Conservation (phyloP, 2,113 vertebrate species). For the Laticauda laticaudata region DNA sequence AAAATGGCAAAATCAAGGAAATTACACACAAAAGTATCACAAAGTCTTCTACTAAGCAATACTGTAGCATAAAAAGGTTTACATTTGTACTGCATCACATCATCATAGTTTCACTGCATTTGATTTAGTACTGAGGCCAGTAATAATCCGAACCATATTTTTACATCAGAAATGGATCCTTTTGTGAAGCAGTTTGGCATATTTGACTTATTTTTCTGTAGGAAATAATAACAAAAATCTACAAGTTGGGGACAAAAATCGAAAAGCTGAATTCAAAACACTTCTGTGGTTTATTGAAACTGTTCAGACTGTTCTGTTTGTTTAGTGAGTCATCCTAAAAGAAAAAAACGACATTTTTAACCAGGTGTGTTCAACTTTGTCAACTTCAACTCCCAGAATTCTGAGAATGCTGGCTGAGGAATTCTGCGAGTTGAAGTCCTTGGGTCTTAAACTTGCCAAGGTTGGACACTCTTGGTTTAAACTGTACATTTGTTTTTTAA, state of each 20-base stretch:
- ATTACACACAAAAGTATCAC: not conserved
- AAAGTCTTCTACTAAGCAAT: not conserved
- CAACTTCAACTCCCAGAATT: not conserved
- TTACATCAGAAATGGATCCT: not conserved
- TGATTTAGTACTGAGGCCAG: not conserved
- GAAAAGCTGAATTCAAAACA: not conserved
- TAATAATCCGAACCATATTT: not conserved
- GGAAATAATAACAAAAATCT: not conserved
- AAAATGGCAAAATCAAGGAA: conserved; percentile 12
- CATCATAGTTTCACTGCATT: not conserved
- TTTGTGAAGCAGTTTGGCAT: not conserved
- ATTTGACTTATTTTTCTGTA: too few relatives aligned
- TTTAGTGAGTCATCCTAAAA: not conserved
- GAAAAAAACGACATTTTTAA: not conserved
- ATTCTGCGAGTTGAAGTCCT: not conserved
- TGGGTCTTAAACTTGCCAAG: not conserved
- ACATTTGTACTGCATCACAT: not conserved
- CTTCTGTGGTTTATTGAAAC: not conserved
- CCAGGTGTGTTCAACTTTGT: not conserved
- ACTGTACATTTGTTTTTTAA: not conserved
- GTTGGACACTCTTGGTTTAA: not conserved
- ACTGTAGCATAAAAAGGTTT: not conserved
- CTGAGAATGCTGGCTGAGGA: not conserved
- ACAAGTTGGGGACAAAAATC: not conserved
- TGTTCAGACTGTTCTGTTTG: not conserved